Evolutionary conservation across 2,797 vertebrate species (phyloP), one percentile per base, ranked within the genome.

Genomic region (Chelmon rostratus): DNA sequence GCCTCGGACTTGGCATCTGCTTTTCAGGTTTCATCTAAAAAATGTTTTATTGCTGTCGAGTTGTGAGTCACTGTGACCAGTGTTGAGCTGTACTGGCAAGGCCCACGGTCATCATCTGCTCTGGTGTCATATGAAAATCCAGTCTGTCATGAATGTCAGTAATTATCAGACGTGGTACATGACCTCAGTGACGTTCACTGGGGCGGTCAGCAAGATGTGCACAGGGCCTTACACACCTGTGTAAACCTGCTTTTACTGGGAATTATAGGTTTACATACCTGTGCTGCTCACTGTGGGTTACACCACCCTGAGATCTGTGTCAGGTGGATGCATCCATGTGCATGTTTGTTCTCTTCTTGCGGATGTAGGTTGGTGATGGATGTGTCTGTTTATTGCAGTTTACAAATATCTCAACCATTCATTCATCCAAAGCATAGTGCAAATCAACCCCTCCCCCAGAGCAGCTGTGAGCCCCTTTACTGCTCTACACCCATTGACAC

Each of bases 401-500:
- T 38, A 68, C 73, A 68, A 72, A 37, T 81, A 79, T 85, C 70
- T 73, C 61, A 50, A 81, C 62, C 62, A 82, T 79, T 81, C 72
- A 76, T 88, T 84, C 58, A 84, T 75, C 57, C 33, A 67, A 84
- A 66, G 58, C 67, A 71, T 69, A 58, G 61, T 76, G 79, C 31
- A 69, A 62, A 66, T 73, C 52, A 71, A 15, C 86, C 88, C 89
- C 86, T 86, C 89, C 87, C 87, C 78, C 84, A 82, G 84, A 89
- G 86, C 91, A 95, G 91, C 91, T 93, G 92, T 79, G 77, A 42
- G 64, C 84, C 78, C 69, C 70, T 58, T 57, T 63, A 63, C 61
- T 68, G 58, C 76, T 76, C 76, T 35, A 56, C 59, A 80, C 63
- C 57, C 31, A 82, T 12, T 63, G 69, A 69, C 73, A 84, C 88